Conservation (phyloP, 1,140 invertebrate genomes). For the Dinoponera quadriceps region DNA sequence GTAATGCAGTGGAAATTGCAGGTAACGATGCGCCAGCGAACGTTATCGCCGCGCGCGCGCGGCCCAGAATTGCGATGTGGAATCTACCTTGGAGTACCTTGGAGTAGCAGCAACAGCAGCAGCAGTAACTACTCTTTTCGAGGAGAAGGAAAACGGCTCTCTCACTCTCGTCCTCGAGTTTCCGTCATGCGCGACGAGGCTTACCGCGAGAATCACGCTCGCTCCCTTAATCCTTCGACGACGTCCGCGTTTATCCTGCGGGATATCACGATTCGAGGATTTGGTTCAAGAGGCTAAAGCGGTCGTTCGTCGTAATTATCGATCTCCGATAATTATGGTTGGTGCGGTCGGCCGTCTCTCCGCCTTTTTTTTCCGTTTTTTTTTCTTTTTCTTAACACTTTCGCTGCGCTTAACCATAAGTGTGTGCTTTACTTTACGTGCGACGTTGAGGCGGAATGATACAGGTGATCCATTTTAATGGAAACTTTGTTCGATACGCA, state of each 20-base stretch:
- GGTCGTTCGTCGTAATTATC: too few species aligned
- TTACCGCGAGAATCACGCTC: neutral
- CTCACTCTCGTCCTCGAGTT: neutral
- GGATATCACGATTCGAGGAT: neutral
- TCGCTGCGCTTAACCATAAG: too few species aligned
- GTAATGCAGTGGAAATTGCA: slow-evolving; percentile 13
- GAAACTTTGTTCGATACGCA: too few species aligned
- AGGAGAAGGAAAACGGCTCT: neutral
- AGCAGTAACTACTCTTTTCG: neutral
- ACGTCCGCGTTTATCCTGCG: neutral
- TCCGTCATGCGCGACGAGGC: neutral
- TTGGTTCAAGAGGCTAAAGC: too few species aligned
- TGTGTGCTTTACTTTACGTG: too few species aligned
- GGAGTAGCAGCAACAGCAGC: neutral
- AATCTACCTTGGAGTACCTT: slow-evolving; percentile 1
- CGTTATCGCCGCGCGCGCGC: neutral
- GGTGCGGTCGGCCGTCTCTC: too few species aligned
- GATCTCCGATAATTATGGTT: too few species aligned
- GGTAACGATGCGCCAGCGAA: neutral
- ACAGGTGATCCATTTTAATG: too few species aligned
- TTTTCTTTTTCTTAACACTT: too few species aligned
- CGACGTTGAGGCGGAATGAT: too few species aligned
- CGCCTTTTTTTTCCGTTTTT: too few species aligned
- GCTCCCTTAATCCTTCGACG: neutral
- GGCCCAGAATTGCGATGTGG: neutral